Percentiles rank a stretch among this genome's conserved stretches.
Conservation (phyloP, 1,140 invertebrate genomes). For the Periplaneta americana region DNA sequence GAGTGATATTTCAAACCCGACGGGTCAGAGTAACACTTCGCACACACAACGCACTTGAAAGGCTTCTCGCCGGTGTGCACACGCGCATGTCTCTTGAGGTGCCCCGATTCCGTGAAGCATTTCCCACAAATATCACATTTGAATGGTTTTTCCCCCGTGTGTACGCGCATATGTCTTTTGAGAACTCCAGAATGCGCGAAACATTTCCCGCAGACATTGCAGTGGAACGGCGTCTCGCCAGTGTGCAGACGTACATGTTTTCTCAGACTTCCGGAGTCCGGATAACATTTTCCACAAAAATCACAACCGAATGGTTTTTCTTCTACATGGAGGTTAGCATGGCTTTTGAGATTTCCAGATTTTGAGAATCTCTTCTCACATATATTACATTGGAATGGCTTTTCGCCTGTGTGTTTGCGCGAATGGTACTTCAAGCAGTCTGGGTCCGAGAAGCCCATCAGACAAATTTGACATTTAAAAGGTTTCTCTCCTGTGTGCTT, state of each 20-base stretch:
- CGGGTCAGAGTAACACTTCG: no score
- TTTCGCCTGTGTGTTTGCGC: constrained; percentile 52
- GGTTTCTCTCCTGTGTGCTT: constrained; percentile 34
- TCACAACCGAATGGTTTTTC: constrained; percentile 49
- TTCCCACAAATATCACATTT: no score
- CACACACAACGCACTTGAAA: no score
- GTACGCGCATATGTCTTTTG: no score
- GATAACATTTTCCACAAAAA: constrained; percentile 24
- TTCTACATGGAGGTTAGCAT: constrained; percentile 58
- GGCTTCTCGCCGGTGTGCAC: no score
- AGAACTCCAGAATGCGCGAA: constrained; percentile 39
- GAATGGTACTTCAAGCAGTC: constrained; percentile 48
- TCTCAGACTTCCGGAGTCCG: constrained; percentile 15
- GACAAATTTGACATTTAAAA: constrained; percentile 39
- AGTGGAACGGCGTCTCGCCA: constrained; percentile 24
- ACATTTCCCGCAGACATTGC: no score
- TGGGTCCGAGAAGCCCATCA: constrained; percentile 37
- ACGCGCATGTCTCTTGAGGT: no score
- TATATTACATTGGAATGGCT: constrained; percentile 37
- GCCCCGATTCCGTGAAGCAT: no score
- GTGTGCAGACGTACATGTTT: constrained; percentile 29
- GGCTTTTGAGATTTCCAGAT: constrained; percentile 54
- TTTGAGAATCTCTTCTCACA: constrained; percentile 54
- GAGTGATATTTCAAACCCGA: no score
- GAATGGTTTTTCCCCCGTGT: no score